Evolutionary conservation across 2,888 invertebrate genomes (phyloP), one percentile per base, ranked within the genome.

Genomic region (Hirtodrosophila trivittata): DNA sequence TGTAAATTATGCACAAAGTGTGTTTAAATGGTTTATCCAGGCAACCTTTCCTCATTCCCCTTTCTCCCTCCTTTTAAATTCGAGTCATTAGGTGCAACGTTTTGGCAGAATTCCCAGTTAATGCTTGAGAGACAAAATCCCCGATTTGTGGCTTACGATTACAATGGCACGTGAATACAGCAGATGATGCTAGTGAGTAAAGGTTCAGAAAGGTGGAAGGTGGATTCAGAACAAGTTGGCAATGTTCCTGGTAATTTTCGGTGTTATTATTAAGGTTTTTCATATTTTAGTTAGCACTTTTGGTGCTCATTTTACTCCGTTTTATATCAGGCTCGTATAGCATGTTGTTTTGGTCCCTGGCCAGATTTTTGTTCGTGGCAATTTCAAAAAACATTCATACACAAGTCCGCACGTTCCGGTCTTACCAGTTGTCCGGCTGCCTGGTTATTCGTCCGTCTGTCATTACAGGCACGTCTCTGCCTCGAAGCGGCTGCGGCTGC

Each of bases 1-100:
- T 59, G 75, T 62, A 69, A 77, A 72, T 66, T 69, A 62, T 69
- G 69, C 47, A 45, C 41, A 60, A 66, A 65, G 55, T 69, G 39
- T 9, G 13, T 13, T 25, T 25, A 9, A 37, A 47, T 37, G 13
- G 21, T 25, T 33, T 30, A n/a, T 21, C 12, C 18, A 13, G 47
- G 21, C 26, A 43, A 50, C 65, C 66, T 60, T 58, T 72, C 45
- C 21, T 28, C 12, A 25, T 21, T 38, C 12, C 8, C 30, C 5
- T 41, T 62, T 45, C 26, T 30, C 12, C 12, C 37, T 64, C 54
- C 56, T 58, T n/a, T n/a, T 72, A 59, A 73, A 68, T 75, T 55
- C 47, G 26, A 37, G 62, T 51, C 70, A 75, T 75, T 68, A 75
- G 73, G 68, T 66, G 63, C 43, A 66, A 58, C 58, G 14, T 66